Base-by-base conservation (phyloP, 2,113 vertebrate species). In the Heterochromis multidens region DNA sequence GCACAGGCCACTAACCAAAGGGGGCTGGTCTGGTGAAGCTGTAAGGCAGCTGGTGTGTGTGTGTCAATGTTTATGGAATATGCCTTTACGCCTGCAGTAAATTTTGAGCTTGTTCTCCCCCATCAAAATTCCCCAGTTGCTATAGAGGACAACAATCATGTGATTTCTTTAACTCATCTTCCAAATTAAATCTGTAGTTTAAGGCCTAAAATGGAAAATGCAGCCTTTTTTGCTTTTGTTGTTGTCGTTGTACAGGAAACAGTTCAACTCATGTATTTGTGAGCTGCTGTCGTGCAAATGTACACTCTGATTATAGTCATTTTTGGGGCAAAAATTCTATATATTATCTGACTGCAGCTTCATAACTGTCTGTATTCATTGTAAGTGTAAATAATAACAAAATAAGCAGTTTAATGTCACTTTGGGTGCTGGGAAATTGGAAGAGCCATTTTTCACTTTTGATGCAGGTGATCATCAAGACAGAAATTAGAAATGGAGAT, bases 51-150 rank as follows among this genome's bases (percentile, higher is more conserved):
- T 95, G 95, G 94, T 85, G 89, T 93, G 91, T 93, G 91, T 95
- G 88, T 96, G 94, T 96, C 95, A 95, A 95, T 96, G 96, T 96
- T 96, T 96, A 95, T 95, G 91, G 95, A 96, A 95, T 96, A 95
- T 95, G 94, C 87, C 90, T 95, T 96, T 94, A 95, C 88, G 82
- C 91, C 88, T 27, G 72, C 94, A 89, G 94, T 96, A 95, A 95
- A 96, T 96, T 93, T 94, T 89, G 33, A 77, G 81, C 95, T 96
- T 46, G 89, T 92, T 90, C 90, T 58, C 70, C 54, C 54, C 11
- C 76, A 77, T 52, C 72, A 40, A 86, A 56, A 52, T 87, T 87
- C 84, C 94, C 90, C 5, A 4, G 87, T 94, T 95, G 92, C 94
- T 82, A 79, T 21, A 23, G 80, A 83, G 84, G 80, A 79, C 85